Conservation (phyloP, 2,113 vertebrate species). For the Lophius piscatorius region DNA sequence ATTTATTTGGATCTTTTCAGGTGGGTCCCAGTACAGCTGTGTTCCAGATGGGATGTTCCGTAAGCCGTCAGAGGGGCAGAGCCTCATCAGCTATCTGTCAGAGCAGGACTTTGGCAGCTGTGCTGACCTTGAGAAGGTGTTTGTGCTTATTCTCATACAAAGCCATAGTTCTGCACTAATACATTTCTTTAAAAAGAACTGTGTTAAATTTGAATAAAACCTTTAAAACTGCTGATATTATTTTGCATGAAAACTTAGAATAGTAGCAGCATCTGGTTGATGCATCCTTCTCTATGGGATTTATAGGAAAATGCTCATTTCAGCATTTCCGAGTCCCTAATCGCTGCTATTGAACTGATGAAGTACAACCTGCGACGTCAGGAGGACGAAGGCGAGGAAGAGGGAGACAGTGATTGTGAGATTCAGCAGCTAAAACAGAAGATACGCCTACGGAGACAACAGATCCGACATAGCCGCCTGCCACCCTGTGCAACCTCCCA, state of each 20-base stretch:
- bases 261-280: too few species aligned
- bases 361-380: conserved; percentile 92
- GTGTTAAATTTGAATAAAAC: too few species aligned
- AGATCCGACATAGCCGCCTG: conserved; percentile 87
- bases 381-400: conserved; percentile 83
- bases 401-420: conserved; percentile 90
- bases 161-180: too few species aligned
- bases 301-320: conserved; percentile 97
- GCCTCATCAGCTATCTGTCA: conserved; percentile 97
- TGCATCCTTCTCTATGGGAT: not conserved
- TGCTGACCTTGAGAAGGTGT: conserved; percentile 98
- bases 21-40: conserved; percentile 80
- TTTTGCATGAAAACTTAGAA: too few species aligned
- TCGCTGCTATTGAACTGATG: conserved; percentile 98
- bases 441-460: conserved; percentile 92
- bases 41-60: conserved; percentile 91
- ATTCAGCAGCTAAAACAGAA: conserved; percentile 98
- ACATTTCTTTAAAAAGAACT: too few species aligned
- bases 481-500: conserved; percentile 62
- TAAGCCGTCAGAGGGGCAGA: conserved; percentile 94
- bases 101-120: conserved; percentile 99
- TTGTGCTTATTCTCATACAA: not conserved
- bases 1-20: conserved; percentile 67
- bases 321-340: conserved; percentile 97
- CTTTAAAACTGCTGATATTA: too few species aligned